A percentile compares a stretch with the other conserved stretches of the same genome.
These are phyloP conservation scores for Motacilla alba DNA, from an alignment of 2,113 vertebrate genomes.

Conservation along the genomic window DNA sequence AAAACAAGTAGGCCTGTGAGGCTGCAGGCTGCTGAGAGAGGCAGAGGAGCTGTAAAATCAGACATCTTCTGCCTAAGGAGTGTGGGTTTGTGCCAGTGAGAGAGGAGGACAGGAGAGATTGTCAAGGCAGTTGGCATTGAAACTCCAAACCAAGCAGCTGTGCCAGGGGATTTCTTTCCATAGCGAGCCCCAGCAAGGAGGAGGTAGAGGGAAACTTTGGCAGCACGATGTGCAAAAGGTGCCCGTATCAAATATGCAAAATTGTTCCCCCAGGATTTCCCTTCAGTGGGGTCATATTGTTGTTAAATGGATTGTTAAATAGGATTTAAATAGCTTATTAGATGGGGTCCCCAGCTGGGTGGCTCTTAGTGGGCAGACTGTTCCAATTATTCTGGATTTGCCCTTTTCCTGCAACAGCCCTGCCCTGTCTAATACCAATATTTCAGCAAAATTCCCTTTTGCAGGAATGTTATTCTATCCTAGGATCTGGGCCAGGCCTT, in stretches of 20 bases:
- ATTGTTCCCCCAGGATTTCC: constrained; percentile 25
- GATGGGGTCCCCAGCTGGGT: constrained; percentile 26
- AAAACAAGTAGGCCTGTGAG: neutral
- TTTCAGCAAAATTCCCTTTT: constrained; percentile 26
- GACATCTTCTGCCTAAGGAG: neutral
- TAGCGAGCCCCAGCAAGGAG: neutral
- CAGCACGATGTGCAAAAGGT: constrained; percentile 9
- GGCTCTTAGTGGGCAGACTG: constrained; percentile 12
- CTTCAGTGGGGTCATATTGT: constrained; percentile 33
- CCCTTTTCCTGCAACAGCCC: constrained; percentile 23
- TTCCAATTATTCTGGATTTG: constrained; percentile 25
- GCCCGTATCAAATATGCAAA: neutral
- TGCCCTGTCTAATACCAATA: neutral
- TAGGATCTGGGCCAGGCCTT: constrained; percentile 37
- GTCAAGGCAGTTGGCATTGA: neutral
- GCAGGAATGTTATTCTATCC: neutral
- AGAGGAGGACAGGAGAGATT: neutral
- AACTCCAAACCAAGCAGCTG: neutral
- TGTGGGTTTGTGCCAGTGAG: neutral
- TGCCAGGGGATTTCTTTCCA: neutral
- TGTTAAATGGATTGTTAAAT: constrained; percentile 66
- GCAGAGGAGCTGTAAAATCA: neutral
- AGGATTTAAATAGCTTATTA: constrained; percentile 54
- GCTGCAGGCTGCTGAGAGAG: neutral
- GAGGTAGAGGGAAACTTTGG: neutral